These are phyloP conservation scores for Callocephalon fimbriatum DNA, from an alignment of 2,113 vertebrate species.

Conservation along the genomic window DNA sequence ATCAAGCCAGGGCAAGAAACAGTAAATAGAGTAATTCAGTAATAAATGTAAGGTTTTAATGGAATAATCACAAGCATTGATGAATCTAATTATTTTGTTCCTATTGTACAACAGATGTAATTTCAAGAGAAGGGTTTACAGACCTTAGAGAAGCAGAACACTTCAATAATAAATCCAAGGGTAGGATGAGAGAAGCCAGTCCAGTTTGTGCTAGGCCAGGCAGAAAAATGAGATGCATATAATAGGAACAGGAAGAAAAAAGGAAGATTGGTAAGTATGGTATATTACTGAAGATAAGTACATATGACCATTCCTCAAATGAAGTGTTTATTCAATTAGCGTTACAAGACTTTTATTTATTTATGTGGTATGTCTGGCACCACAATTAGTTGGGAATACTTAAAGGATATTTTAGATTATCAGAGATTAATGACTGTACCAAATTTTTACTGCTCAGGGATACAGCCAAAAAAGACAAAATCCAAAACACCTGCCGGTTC, in stretches of 20 bases:
- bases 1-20: background rate
- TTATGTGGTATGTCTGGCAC: background rate
- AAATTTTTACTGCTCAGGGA: background rate
- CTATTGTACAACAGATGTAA: background rate
- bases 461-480: background rate
- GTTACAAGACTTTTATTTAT: background rate
- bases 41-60: background rate
- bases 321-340: background rate
- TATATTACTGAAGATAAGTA: background rate
- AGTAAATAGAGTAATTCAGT: background rate
- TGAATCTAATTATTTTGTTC: background rate
- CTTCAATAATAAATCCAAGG: background rate
- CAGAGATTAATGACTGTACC: background rate
- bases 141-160: background rate
- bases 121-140: background rate
- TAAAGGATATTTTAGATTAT: background rate
- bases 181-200: background rate
- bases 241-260: background rate
- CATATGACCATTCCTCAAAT: background rate
- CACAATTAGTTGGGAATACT: background rate
- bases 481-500: background rate
- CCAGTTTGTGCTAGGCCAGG: background rate
- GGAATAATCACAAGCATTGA: background rate
- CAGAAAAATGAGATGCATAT: background rate
- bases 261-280: background rate